Percentiles rank a stretch among this genome's conserved stretches.
These are phyloP conservation scores for Scylla paramamosain DNA, from an alignment of 1,140 invertebrate genomes.

Conservation along the genomic window DNA sequence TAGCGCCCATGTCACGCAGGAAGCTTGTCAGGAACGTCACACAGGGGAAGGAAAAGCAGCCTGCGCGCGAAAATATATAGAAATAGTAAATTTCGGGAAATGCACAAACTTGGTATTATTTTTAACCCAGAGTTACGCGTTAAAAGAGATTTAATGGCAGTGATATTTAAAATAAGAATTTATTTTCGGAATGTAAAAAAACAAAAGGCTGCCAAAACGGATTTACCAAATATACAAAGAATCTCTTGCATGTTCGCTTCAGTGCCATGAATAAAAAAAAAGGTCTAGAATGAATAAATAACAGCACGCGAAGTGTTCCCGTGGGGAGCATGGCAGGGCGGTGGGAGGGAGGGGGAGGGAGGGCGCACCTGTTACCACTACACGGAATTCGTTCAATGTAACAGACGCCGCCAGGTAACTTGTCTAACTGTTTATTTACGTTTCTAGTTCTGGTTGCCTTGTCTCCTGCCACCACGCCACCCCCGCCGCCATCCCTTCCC, in stretches of 20 bases:
- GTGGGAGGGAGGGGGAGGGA: not conserved
- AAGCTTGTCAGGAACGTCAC: too few species aligned
- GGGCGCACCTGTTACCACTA: not conserved
- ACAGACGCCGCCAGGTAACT: not conserved
- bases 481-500: not conserved
- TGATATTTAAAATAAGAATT: too few species aligned
- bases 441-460: not conserved
- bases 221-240: not conserved
- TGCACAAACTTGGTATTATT: too few species aligned
- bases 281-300: not conserved
- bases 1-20: too few species aligned
- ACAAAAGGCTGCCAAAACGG: too few species aligned
- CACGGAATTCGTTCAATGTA: not conserved
- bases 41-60: too few species aligned
- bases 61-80: too few species aligned
- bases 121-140: too few species aligned
- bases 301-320: not conserved
- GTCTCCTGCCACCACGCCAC: not conserved
- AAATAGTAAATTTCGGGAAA: too few species aligned
- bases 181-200: too few species aligned
- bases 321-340: not conserved
- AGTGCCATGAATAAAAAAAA: not conserved
- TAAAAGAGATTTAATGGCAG: too few species aligned
- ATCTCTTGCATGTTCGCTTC: not conserved
- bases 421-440: not conserved